phyloP scores from a whole-genome alignment of 2,797 vertebrate genomes.

The Acanthis flammea region DNA sequence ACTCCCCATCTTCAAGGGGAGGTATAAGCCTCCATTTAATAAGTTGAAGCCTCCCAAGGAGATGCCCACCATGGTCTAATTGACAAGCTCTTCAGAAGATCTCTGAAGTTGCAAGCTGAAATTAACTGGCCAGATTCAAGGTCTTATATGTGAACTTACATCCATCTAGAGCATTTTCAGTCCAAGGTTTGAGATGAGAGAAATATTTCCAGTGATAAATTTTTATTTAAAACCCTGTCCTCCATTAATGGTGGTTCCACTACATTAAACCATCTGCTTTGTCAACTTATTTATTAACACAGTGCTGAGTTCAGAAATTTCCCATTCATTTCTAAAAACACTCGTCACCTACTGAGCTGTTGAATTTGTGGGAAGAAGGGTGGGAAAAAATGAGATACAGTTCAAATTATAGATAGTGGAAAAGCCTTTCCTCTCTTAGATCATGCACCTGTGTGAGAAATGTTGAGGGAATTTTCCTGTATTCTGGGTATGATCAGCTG shows the following conservation, averaged over 20 bases:
- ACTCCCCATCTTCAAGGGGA: not conserved
- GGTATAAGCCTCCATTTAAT: not conserved
- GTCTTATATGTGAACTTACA: not conserved
- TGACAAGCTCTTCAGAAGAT: not conserved
- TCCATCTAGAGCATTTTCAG: not conserved
- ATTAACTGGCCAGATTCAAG: not conserved
- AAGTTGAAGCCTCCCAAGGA: not conserved
- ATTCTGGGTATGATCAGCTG: not conserved
- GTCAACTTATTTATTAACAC: not conserved
- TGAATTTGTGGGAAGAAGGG: not conserved
- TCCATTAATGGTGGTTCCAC: not conserved
- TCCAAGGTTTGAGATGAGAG: not conserved
- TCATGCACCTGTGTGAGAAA: not conserved
- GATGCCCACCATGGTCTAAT: not conserved
- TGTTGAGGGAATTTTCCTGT: not conserved
- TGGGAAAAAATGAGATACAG: not conserved
- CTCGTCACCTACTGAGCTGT: not conserved
- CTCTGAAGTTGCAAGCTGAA: not conserved
- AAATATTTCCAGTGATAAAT: not conserved
- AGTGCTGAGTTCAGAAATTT: not conserved
- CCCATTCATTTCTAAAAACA: not conserved
- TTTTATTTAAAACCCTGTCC: not conserved
- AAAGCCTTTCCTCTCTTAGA: not conserved
- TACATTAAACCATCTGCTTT: not conserved
- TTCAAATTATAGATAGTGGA: rapidly evolving